These are phyloP conservation scores for Oostethus manadensis DNA, from an alignment of 2,113 vertebrate species.

Conservation along the genomic window DNA sequence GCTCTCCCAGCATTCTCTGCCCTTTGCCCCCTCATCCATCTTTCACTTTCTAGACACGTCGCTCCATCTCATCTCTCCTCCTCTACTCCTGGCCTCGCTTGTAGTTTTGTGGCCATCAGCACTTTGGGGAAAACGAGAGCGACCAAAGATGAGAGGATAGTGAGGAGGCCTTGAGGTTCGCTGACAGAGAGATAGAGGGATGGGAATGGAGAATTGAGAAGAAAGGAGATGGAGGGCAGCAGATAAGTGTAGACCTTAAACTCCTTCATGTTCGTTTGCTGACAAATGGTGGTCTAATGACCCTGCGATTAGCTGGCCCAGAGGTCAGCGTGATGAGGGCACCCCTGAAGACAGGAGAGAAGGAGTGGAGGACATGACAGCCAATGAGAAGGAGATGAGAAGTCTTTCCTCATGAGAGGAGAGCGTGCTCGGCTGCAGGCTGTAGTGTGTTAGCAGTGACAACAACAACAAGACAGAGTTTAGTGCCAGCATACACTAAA, in stretches of 20 bases:
- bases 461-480: conserved; percentile 21
- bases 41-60: neutral
- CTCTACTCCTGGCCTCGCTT: conserved; percentile 46
- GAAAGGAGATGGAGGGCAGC: conserved; percentile 27
- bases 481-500: neutral
- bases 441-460: conserved; percentile 12
- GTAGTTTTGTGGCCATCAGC: conserved; percentile 60
- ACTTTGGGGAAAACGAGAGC: conserved; percentile 50
- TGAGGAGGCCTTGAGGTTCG: conserved; percentile 37
- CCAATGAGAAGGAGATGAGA: conserved; percentile 42
- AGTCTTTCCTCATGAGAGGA: conserved; percentile 15
- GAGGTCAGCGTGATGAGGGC: conserved; percentile 45
- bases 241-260: conserved; percentile 20
- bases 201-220: conserved; percentile 6
- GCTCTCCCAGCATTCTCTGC: neutral
- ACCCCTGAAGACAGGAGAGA: conserved; percentile 15
- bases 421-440: conserved; percentile 21
- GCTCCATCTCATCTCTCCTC: neutral
- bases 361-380: conserved; percentile 20
- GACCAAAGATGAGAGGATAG: conserved; percentile 26
- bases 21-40: conserved; percentile 1
- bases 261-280: conserved; percentile 23
- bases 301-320: conserved; percentile 53
- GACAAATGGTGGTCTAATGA: conserved; percentile 61
- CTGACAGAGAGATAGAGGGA: neutral